These are phyloP conservation scores for Metaphire vulgaris DNA, from an alignment of 1,140 invertebrate genomes.

Conservation along the genomic window DNA sequence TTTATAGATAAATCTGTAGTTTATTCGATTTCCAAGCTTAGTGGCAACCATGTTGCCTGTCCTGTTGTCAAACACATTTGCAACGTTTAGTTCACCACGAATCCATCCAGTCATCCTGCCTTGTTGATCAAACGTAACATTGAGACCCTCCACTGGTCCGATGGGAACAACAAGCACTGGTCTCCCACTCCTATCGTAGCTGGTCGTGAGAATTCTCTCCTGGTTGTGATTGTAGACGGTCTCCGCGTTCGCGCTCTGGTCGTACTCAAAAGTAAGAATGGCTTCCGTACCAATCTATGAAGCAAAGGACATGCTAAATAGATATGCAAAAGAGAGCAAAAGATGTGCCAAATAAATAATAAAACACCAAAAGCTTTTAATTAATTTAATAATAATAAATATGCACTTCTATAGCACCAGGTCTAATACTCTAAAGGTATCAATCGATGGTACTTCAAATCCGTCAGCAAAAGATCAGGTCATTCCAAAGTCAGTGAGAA, in stretches of 20 bases:
- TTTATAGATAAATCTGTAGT: constrained; percentile 61
- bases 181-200: constrained; percentile 76
- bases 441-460: no score
- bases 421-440: no score
- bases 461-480: no score
- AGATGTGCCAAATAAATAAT: no score
- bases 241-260: constrained; percentile 76
- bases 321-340: no score
- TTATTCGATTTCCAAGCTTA: constrained; percentile 66
- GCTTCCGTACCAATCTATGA: constrained; percentile 66
- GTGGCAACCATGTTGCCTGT: constrained; percentile 73
- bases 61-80: constrained; percentile 76
- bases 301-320: no score
- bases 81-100: constrained; percentile 76
- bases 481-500: no score
- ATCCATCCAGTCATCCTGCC: constrained; percentile 84
- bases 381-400: no score
- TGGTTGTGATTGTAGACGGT: constrained; percentile 78
- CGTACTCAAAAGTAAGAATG: constrained; percentile 80
- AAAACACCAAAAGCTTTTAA: no score
- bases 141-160: constrained; percentile 64
- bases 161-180: constrained; percentile 62
- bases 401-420: no score
- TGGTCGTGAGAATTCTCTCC: constrained; percentile 72
- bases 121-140: constrained; percentile 68